A percentile compares a stretch with the other conserved stretches of the same genome.
These are phyloP conservation scores for Nesidiocoris tenuis DNA, from an alignment of 2,888 invertebrate species.

Conservation along the genomic window DNA sequence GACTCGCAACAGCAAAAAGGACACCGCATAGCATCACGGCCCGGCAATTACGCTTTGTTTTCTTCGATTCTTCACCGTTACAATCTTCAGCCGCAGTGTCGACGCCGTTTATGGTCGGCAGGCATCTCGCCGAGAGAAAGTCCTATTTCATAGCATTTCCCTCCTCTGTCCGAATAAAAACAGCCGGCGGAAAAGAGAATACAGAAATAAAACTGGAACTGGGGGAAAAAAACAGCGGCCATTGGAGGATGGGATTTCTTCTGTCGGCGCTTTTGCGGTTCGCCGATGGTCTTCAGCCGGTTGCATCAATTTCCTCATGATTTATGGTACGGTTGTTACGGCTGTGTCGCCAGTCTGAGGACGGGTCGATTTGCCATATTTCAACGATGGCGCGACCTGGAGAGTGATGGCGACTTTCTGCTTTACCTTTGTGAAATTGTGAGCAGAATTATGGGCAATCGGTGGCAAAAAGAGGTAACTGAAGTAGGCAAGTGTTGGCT, in stretches of 20 bases:
- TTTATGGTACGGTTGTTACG: conserved; percentile 6
- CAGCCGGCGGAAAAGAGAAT: neutral
- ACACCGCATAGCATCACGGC: conserved; percentile 34
- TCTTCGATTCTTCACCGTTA: conserved; percentile 35
- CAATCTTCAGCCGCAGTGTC: neutral
- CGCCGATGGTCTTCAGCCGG: conserved; percentile 16
- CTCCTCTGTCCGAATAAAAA: conserved; percentile 34
- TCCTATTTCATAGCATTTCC: conserved; percentile 30
- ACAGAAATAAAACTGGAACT: neutral
- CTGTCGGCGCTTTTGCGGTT: conserved; percentile 29
- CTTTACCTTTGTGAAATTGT: too few relatives aligned
- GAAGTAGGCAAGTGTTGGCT: too few relatives aligned
- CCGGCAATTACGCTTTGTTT: conserved; percentile 37
- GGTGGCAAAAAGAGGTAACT: too few relatives aligned
- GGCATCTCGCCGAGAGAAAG: conserved; percentile 37
- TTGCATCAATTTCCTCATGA: conserved; percentile 35
- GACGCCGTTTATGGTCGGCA: conserved; percentile 10
- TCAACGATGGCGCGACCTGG: neutral
- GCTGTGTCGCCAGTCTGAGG: neutral
- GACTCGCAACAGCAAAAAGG: neutral
- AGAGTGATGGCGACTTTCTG: neutral
- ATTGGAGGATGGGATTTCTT: conserved; percentile 20
- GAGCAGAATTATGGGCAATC: too few relatives aligned
- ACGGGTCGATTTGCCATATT: neutral
- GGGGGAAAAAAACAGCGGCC: conserved; percentile 6